Percentiles rank a stretch among this genome's conserved stretches.
Evolutionary conservation across 2,888 invertebrate species (phyloP).

Genomic region (Hymenopus coronatus): DNA sequence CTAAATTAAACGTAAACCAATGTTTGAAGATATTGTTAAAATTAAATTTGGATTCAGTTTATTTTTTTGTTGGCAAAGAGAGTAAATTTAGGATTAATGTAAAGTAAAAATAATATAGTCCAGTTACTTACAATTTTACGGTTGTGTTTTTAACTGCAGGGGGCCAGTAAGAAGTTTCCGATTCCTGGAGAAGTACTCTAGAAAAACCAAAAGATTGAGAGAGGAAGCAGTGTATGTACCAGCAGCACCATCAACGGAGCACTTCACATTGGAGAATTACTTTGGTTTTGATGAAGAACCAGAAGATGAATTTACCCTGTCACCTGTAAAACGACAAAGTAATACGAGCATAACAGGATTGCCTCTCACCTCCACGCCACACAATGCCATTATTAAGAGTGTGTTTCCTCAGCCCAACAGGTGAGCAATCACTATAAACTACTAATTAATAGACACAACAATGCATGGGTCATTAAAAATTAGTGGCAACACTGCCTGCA

Average conservation of each 20-base stretch:
- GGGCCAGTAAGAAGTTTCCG: background rate
- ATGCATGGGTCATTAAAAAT: no score
- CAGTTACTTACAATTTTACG: background rate
- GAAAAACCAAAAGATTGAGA: background rate
- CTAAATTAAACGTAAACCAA: no score
- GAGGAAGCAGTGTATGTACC: background rate
- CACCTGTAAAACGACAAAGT: background rate
- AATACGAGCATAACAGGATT: no score
- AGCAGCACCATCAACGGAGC: background rate
- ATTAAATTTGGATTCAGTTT: no score
- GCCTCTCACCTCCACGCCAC: background rate
- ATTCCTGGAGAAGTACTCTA: background rate
- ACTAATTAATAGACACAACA: no score
- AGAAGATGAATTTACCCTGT: background rate
- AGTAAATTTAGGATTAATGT: no score
- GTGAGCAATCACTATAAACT: background rate
- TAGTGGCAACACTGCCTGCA: no score
- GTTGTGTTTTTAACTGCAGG: background rate
- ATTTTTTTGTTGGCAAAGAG: no score
- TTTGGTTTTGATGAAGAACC: constrained; percentile 13
- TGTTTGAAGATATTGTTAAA: no score
- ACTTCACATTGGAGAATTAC: background rate
- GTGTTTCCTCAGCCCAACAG: background rate
- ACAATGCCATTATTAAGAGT: background rate
- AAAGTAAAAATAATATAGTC: no score